Evolutionary conservation across 2,797 vertebrate species (phyloP).

Genomic region (Varecia variegata): DNA sequence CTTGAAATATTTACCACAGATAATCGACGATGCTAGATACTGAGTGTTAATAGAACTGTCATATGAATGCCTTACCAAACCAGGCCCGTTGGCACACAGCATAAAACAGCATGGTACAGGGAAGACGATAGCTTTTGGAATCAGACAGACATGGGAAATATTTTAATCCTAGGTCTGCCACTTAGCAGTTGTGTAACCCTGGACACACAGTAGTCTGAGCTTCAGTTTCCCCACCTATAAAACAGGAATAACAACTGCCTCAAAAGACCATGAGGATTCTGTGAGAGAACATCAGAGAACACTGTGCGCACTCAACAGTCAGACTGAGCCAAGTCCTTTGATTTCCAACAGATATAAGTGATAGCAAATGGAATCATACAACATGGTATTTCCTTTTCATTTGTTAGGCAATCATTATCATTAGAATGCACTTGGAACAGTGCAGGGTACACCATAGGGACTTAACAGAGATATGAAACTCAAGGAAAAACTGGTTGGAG

Average conservation of each 20-base stretch:
- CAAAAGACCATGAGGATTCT: neutral
- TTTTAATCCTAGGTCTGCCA: neutral
- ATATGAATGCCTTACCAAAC: neutral
- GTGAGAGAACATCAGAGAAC: neutral
- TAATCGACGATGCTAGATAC: neutral
- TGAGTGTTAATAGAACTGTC: neutral
- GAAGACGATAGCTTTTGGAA: neutral
- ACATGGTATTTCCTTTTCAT: neutral
- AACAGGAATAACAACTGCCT: neutral
- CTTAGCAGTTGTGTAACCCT: neutral
- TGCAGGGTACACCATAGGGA: neutral
- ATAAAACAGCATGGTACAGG: neutral
- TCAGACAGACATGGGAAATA: neutral
- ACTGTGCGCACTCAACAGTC: neutral
- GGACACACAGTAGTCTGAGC: neutral
- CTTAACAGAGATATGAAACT: neutral
- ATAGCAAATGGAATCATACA: neutral
- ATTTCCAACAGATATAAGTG: neutral
- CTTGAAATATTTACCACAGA: constrained; percentile 35
- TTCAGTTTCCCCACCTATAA: neutral
- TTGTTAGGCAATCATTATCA: neutral
- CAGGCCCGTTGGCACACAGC: neutral
- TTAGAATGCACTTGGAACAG: neutral
- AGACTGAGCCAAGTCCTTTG: neutral
- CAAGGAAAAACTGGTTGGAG: neutral